Conservation (phyloP, 2,888 invertebrate genomes). For the Campaea margaritaria region DNA sequence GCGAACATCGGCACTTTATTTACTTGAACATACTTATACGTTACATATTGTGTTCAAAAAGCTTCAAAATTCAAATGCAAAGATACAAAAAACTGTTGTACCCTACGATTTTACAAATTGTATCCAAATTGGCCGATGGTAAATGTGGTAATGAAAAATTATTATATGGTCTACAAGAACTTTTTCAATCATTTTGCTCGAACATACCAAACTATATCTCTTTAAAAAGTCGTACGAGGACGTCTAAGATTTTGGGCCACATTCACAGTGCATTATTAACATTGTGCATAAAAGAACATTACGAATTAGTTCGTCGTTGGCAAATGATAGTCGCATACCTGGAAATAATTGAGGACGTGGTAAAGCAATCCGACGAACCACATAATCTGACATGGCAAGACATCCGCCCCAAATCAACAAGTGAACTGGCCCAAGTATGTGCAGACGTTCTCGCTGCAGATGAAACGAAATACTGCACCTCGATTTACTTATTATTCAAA, state of each 20-base stretch:
- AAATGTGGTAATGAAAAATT: background rate
- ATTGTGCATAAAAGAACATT: conserved; percentile 9
- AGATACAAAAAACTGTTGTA: conserved; percentile 13
- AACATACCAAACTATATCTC: conserved; percentile 7
- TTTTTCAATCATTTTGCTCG: conserved; percentile 7
- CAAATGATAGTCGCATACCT: conserved; percentile 9
- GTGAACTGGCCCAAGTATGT: conserved; percentile 4
- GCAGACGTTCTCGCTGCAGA: conserved; percentile 5
- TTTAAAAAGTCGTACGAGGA: conserved; percentile 9
- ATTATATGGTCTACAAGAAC: background rate
- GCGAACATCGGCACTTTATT: background rate
- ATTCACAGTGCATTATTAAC: conserved; percentile 2
- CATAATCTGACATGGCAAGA: no score
- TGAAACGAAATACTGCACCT: conserved; percentile 1
- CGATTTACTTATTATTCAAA: conserved; percentile 16
- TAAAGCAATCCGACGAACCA: no score
- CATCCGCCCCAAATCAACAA: conserved; percentile 3
- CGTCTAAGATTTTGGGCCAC: conserved; percentile 1
- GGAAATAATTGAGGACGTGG: background rate
- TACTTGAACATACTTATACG: conserved; percentile 8
- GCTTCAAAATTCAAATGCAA: conserved; percentile 11
- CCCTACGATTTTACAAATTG: conserved; percentile 10
- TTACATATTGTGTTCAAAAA: conserved; percentile 17
- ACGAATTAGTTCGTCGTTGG: conserved; percentile 12
- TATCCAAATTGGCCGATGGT: conserved; percentile 7